Evolutionary conservation across 2,113 vertebrate species (phyloP).

Genomic region (Cinclus cinclus): DNA sequence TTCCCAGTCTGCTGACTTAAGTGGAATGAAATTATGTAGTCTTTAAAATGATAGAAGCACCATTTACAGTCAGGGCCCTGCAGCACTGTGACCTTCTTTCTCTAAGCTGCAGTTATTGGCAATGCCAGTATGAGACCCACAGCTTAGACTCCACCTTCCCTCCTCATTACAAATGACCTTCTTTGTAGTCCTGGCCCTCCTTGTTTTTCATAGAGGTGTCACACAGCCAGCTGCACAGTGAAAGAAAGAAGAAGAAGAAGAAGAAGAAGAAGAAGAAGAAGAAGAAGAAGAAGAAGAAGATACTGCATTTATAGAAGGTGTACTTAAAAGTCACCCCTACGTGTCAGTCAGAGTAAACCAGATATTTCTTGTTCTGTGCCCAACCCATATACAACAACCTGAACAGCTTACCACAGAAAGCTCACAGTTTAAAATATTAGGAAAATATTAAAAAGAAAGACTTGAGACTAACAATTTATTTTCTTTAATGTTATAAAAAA

Average conservation of each 20-base stretch:
- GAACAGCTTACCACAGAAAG: not conserved
- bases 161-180: not conserved
- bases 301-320: not conserved
- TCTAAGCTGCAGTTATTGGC: not conserved
- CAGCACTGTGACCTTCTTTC: not conserved
- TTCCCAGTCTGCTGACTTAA: not conserved
- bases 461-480: not conserved
- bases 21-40: slow-evolving; percentile 41
- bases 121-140: not conserved
- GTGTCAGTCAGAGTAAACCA: not conserved
- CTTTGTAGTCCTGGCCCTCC: not conserved
- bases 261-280: not conserved
- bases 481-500: not conserved
- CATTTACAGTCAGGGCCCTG: not conserved
- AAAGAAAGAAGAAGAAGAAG: not conserved
- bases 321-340: not conserved
- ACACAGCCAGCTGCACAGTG: not conserved
- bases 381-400: not conserved
- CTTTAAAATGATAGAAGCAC: slow-evolving; percentile 10
- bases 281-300: not conserved
- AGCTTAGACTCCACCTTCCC: not conserved
- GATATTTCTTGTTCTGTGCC: not conserved
- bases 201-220: not conserved
- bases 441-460: not conserved
- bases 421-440: not conserved